Conservation (phyloP, 2,888 invertebrate genomes). For the Eledona agricola region DNA sequence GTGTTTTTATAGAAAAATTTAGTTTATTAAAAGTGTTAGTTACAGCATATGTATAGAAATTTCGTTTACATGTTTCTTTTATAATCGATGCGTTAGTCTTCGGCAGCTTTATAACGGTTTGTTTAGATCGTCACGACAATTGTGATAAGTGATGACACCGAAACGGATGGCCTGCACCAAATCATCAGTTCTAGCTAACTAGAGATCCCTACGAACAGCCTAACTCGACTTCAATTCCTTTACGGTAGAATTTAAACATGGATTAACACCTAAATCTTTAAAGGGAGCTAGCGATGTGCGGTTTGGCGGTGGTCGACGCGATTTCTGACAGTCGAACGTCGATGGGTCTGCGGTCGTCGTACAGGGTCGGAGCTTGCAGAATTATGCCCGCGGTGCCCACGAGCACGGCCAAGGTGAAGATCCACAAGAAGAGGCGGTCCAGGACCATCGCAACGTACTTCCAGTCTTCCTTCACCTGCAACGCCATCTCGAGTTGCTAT, state of each 20-base stretch:
- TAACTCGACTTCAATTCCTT: slow-evolving; percentile 24
- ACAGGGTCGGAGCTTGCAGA: slow-evolving; percentile 92
- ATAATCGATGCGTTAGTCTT: slow-evolving; percentile 28
- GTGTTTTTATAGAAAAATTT: slow-evolving; percentile 34
- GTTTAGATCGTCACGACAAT: slow-evolving; percentile 8
- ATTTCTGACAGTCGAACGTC: slow-evolving; percentile 90
- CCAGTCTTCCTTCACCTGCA: slow-evolving; percentile 95
- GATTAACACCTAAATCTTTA: slow-evolving; percentile 13
- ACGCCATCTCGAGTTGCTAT: not conserved
- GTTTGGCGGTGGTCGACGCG: slow-evolving; percentile 88
- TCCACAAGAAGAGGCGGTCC: slow-evolving; percentile 96
- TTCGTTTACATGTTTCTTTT: slow-evolving; percentile 26
- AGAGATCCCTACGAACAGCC: slow-evolving; percentile 27
- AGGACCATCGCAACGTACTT: slow-evolving; percentile 98
- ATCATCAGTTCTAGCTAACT: no score
- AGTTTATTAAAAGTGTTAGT: slow-evolving; percentile 34
- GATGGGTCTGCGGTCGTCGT: slow-evolving; percentile 89
- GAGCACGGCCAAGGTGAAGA: slow-evolving; percentile 94
- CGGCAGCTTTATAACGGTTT: slow-evolving; percentile 31
- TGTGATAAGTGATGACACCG: no score
- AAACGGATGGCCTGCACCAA: no score
- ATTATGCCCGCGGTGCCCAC: slow-evolving; percentile 95
- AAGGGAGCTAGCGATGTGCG: slow-evolving; percentile 67
- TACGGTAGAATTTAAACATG: slow-evolving; percentile 8
- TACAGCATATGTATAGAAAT: slow-evolving; percentile 32